phyloP scores from a whole-genome alignment of 2,113 vertebrate species.

The Condylura cristata region DNA sequence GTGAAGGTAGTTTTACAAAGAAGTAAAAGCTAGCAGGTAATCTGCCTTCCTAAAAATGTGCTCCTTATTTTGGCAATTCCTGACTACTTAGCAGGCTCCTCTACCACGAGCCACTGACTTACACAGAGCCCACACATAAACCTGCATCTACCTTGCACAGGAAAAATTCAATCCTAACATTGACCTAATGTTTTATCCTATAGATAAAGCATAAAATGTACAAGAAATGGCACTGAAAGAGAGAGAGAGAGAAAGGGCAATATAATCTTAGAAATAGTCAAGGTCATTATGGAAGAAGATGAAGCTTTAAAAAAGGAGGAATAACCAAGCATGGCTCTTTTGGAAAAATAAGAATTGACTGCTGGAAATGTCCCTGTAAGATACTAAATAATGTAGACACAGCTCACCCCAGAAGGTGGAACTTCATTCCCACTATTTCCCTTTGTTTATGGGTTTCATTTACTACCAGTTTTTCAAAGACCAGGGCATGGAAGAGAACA shows the following conservation, averaged over 20 bases:
- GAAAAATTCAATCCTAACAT: not conserved
- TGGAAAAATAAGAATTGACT: not conserved
- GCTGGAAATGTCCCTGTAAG: not conserved
- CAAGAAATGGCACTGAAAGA: not conserved
- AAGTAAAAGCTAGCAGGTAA: not conserved
- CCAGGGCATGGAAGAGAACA: not conserved
- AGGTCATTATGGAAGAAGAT: not conserved
- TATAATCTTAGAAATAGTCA: not conserved
- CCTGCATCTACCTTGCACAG: not conserved
- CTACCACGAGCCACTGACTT: not conserved
- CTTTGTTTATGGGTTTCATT: not conserved
- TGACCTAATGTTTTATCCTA: not conserved
- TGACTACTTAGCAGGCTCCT: rapidly evolving
- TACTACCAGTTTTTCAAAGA: too few species aligned
- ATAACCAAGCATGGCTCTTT: not conserved
- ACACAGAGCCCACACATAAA: not conserved
- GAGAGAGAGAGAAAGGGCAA: not conserved
- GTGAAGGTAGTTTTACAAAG: rapidly evolving
- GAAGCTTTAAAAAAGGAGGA: not conserved
- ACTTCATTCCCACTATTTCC: not conserved
- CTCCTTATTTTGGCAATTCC: not conserved
- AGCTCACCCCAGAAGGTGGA: not conserved
- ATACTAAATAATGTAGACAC: not conserved
- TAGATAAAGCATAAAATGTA: not conserved
- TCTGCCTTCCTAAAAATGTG: not conserved